phyloP scores from a whole-genome alignment of 1,140 invertebrate species.

The Cyclina sinensis region DNA sequence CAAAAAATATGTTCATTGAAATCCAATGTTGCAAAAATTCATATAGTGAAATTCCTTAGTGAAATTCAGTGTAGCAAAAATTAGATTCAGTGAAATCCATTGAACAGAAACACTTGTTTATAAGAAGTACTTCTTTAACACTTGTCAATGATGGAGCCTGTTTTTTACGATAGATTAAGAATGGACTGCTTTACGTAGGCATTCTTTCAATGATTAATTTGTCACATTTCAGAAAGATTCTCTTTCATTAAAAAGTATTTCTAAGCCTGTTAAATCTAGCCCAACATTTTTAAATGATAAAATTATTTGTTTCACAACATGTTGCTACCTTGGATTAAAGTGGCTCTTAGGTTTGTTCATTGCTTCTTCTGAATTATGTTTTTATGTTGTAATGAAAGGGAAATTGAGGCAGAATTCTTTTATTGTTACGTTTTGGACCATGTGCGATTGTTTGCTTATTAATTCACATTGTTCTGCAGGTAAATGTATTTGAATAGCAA shows the following conservation, averaged over 20 bases:
- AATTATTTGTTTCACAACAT: neutral
- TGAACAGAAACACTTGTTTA: no score
- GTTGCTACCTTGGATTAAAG: neutral
- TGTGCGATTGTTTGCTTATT: slow-evolving; percentile 2
- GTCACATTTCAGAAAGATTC: no score
- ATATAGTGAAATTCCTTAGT: no score
- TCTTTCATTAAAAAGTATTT: neutral
- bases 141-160: no score
- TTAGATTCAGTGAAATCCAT: no score
- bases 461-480: neutral
- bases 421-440: neutral
- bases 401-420: neutral
- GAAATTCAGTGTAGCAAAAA: no score
- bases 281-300: neutral
- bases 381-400: neutral
- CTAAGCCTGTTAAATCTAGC: neutral
- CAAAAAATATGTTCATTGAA: no score
- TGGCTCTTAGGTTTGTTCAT: neutral
- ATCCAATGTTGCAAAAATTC: no score
- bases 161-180: no score
- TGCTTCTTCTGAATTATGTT: neutral
- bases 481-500: neutral
- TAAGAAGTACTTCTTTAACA: no score
- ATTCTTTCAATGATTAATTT: no score
- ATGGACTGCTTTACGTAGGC: no score